Percentiles rank a stretch among this genome's conserved stretches.
These are phyloP conservation scores for Zaprionus tsacasi DNA, from an alignment of 1,140 invertebrate genomes.

Conservation along the genomic window DNA sequence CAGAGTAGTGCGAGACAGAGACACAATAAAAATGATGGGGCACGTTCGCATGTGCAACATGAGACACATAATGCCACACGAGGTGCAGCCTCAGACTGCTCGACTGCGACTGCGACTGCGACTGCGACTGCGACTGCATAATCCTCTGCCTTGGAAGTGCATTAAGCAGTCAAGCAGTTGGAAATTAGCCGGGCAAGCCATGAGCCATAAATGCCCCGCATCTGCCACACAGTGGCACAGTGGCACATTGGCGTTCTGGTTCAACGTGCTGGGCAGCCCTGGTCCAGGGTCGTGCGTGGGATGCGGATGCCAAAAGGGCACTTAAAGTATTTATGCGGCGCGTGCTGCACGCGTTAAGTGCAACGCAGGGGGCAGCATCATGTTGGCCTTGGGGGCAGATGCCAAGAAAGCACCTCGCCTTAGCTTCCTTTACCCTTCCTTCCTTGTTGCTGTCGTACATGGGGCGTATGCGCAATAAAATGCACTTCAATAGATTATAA, in stretches of 20 bases:
- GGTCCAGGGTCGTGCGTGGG: conserved; percentile 10
- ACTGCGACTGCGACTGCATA: conserved; percentile 39
- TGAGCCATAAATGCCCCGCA: conserved; percentile 44
- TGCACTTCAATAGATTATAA: conserved; percentile 78
- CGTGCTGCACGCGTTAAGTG: conserved; percentile 67
- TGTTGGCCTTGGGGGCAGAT: conserved; percentile 12
- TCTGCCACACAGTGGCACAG: conserved; percentile 14
- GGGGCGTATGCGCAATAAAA: conserved; percentile 77
- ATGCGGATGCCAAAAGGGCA: conserved; percentile 42
- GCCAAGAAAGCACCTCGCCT: conserved; percentile 8
- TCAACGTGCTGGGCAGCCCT: not conserved
- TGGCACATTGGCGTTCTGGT: conserved; percentile 2
- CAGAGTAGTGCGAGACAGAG: conserved; percentile 19
- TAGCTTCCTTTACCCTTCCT: not conserved
- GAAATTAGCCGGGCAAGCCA: conserved; percentile 66
- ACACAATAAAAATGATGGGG: conserved; percentile 22
- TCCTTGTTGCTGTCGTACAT: conserved; percentile 22
- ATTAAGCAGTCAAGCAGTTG: conserved; percentile 51
- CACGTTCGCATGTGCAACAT: conserved; percentile 18
- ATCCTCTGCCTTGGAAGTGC: conserved; percentile 47
- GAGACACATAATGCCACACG: not conserved
- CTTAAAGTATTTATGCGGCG: conserved; percentile 63
- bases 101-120: conserved; percentile 20
- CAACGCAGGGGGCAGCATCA: conserved; percentile 45
- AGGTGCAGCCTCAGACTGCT: not conserved